These are phyloP conservation scores for Nysson spinosus DNA, from an alignment of 2,888 invertebrate species.

Conservation along the genomic window DNA sequence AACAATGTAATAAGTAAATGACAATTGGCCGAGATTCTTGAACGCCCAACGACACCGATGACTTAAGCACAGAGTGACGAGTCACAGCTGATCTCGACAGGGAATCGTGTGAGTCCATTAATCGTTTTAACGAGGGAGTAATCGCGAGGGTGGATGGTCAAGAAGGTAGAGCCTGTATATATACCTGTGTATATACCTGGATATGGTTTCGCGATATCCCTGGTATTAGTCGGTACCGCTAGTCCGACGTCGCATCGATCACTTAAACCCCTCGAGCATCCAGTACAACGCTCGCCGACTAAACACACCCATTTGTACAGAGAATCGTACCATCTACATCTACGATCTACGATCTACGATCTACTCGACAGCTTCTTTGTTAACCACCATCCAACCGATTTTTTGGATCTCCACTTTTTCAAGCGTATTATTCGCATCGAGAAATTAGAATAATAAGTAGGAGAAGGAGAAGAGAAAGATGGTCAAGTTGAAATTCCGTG, in stretches of 20 bases:
- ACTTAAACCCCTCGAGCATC: conserved; percentile 17
- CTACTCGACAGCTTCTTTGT: conserved; percentile 35
- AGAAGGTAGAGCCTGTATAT: conserved; percentile 10
- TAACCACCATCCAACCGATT: conserved; percentile 18
- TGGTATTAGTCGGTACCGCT: conserved; percentile 29
- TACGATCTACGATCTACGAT: no score
- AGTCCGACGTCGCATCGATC: conserved; percentile 42
- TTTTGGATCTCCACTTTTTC: conserved; percentile 5
- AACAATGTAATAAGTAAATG: no score
- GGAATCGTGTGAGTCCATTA: no score
- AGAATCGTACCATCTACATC: no score
- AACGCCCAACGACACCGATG: no score
- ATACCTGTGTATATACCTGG: no score
- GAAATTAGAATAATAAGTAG: no score
- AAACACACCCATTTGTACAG: conserved; percentile 24
- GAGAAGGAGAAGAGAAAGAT: conserved; percentile 10
- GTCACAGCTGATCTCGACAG: no score
- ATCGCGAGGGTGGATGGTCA: no score
- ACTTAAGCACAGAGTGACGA: no score
- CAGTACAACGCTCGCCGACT: conserved; percentile 9
- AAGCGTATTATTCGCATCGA: neutral
- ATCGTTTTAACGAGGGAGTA: no score
- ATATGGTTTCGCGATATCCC: conserved; percentile 11
- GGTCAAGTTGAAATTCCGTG: conserved; percentile 4
- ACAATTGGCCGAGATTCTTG: no score